Evolutionary conservation across 2,888 invertebrate genomes (phyloP).

Genomic region (Sicus ferrugineus): DNA sequence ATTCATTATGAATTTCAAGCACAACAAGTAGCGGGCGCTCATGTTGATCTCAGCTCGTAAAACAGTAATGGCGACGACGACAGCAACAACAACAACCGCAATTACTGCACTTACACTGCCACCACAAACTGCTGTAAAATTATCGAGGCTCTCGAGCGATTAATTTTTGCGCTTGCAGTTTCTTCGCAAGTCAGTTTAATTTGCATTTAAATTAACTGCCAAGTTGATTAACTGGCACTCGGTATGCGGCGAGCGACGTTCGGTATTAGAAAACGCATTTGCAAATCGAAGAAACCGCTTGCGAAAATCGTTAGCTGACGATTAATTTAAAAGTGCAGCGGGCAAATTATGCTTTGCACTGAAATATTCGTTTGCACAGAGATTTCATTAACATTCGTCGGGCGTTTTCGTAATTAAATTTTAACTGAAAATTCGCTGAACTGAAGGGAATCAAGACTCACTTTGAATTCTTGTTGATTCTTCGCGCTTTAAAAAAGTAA

Average conservation of each 20-base stretch:
- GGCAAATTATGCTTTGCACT: no score
- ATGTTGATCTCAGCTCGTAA: background rate
- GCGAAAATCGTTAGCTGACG: background rate
- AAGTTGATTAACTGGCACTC: background rate
- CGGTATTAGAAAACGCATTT: no score
- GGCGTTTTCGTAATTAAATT: no score
- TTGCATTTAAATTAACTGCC: constrained; percentile 20
- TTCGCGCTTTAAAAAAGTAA: no score
- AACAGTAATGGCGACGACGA: background rate
- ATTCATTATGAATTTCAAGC: constrained; percentile 53
- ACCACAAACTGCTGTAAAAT: background rate
- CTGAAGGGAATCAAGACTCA: no score
- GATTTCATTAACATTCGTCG: no score
- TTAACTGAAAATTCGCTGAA: no score
- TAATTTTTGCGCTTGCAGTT: background rate
- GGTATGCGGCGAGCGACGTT: constrained; percentile 12
- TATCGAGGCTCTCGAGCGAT: background rate
- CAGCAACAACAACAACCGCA: constrained; percentile 7
- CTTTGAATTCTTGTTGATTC: no score
- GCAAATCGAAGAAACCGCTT: no score
- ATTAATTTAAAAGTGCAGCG: background rate
- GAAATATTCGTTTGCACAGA: no score
- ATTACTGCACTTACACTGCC: background rate
- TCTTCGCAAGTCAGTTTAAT: constrained; percentile 11
- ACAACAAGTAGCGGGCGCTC: constrained; percentile 45